These are phyloP conservation scores for Synanthedon vespiformis DNA, from an alignment of 2,888 invertebrate species.

Conservation along the genomic window DNA sequence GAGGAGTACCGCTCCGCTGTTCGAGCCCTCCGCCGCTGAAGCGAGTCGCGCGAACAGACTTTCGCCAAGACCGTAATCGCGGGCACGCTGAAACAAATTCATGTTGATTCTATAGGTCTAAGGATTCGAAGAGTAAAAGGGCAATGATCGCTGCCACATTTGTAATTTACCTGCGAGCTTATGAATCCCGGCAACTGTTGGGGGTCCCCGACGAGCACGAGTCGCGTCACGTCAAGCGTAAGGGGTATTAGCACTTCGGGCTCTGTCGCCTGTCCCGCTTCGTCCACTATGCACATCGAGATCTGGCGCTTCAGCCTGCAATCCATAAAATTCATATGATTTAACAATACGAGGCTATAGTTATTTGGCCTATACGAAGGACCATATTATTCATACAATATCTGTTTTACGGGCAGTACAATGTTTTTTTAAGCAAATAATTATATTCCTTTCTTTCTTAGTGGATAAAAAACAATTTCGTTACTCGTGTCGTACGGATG, in stretches of 20 bases:
- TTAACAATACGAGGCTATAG: no score
- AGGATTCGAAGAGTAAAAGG: not conserved
- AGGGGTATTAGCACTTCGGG: constrained; percentile 85
- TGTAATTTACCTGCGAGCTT: constrained; percentile 73
- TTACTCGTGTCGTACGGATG: no score
- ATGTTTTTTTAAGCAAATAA: no score
- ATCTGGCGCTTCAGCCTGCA: constrained; percentile 46
- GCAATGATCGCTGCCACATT: no score
- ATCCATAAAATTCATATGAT: not conserved
- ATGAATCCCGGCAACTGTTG: constrained; percentile 87
- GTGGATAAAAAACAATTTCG: no score
- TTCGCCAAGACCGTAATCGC: constrained; percentile 75
- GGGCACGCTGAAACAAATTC: constrained; percentile 70
- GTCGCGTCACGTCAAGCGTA: constrained; percentile 77
- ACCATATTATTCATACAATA: no score
- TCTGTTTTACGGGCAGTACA: no score
- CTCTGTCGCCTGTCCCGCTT: constrained; percentile 90
- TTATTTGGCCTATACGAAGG: no score
- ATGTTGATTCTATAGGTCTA: not conserved
- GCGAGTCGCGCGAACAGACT: constrained; percentile 84
- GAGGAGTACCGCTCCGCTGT: constrained; percentile 66
- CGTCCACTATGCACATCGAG: constrained; percentile 83
- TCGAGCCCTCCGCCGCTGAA: constrained; percentile 59
- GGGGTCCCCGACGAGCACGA: constrained; percentile 89
- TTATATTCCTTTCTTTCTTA: no score